Evolutionary conservation across 2,797 vertebrate genomes (phyloP).

Genomic region (Amblyopsis hoosieri): DNA sequence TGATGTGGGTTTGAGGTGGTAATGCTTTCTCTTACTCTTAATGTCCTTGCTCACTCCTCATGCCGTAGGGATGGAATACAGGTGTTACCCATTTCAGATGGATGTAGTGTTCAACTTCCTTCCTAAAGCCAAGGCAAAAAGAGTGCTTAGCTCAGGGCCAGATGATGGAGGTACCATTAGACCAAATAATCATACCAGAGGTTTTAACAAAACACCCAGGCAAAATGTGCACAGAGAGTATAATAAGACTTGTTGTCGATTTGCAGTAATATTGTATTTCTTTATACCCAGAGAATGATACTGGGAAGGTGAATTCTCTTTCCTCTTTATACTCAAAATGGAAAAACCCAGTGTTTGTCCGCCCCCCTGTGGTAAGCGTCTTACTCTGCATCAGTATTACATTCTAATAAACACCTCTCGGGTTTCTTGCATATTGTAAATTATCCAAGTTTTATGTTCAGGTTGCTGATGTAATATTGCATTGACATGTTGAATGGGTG

Average conservation of each 20-base stretch:
- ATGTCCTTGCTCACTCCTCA: constrained; percentile 41
- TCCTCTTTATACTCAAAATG: constrained; percentile 87
- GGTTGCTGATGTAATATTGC: background rate
- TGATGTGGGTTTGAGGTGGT: background rate
- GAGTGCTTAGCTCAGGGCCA: constrained; percentile 76
- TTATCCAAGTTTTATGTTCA: background rate
- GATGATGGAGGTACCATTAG: constrained; percentile 79
- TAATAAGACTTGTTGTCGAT: constrained; percentile 4
- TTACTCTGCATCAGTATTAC: no score
- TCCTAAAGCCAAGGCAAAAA: constrained; percentile 84
- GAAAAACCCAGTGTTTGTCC: constrained; percentile 93
- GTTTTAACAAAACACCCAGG: background rate
- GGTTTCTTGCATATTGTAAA: background rate
- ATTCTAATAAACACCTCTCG: no score
- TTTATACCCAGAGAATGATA: constrained; percentile 46
- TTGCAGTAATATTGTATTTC: background rate
- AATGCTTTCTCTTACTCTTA: background rate
- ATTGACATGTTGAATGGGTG: background rate
- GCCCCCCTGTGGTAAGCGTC: constrained; percentile 81
- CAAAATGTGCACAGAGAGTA: background rate
- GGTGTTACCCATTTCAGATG: constrained; percentile 92
- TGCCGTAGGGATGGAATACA: constrained; percentile 87
- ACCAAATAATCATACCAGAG: constrained; percentile 6
- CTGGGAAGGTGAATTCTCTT: constrained; percentile 69
- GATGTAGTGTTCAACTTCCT: constrained; percentile 90